Evolutionary conservation across 2,797 vertebrate species (phyloP).

Genomic region (Anguilla obscura): DNA sequence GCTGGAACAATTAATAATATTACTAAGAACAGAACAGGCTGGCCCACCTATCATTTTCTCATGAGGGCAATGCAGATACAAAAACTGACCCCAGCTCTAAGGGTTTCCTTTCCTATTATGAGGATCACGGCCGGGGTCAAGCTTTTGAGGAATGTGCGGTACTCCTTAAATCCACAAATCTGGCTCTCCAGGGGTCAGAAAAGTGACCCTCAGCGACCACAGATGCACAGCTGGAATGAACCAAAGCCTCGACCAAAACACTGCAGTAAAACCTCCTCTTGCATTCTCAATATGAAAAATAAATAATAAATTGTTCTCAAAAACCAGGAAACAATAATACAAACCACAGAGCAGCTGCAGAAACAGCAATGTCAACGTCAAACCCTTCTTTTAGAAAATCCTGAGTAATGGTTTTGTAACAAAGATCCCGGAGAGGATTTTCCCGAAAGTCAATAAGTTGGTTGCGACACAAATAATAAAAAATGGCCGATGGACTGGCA

Average conservation of each 20-base stretch:
- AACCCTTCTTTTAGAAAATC: background rate
- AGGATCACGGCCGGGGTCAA: background rate
- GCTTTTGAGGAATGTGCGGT: background rate
- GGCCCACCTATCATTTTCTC: background rate
- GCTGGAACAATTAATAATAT: background rate
- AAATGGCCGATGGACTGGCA: background rate
- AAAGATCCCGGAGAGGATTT: background rate
- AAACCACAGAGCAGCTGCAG: background rate
- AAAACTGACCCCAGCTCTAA: background rate
- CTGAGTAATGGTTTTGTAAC: slow-evolving; percentile 1
- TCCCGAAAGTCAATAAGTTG: background rate
- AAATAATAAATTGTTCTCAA: background rate
- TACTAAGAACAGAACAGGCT: background rate
- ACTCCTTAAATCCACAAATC: background rate
- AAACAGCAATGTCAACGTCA: background rate
- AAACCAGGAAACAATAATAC: background rate
- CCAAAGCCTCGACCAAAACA: background rate
- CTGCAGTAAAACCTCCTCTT: background rate
- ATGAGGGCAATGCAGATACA: too few species aligned
- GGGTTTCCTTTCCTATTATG: background rate
- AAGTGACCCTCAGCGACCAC: background rate
- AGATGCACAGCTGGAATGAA: background rate
- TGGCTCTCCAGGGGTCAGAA: background rate
- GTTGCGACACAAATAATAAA: background rate
- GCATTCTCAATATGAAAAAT: background rate